Evolutionary conservation across 2,797 vertebrate species (phyloP).

Genomic region (Thunnus albacares): DNA sequence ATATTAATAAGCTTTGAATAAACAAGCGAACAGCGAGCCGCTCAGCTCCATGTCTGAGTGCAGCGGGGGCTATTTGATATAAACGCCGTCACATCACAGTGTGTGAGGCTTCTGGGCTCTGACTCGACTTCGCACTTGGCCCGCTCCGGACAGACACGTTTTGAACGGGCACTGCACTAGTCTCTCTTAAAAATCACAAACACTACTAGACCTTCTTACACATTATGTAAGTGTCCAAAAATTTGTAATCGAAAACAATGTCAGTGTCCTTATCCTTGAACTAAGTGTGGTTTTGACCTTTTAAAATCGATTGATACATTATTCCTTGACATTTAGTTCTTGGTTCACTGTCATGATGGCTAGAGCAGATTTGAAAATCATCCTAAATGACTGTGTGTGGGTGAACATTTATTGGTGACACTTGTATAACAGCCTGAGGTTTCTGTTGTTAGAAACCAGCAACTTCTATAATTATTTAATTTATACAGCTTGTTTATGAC

Average conservation of each 20-base stretch:
- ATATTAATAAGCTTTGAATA: too few species aligned
- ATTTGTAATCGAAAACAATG: background rate
- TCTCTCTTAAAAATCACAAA: background rate
- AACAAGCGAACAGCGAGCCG: too few species aligned
- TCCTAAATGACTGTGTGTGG: conserved; percentile 41
- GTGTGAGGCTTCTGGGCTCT: too few species aligned
- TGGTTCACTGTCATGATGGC: conserved; percentile 22
- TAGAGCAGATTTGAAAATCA: conserved; percentile 25
- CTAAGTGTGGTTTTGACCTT: conserved; percentile 25
- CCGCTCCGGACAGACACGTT: too few species aligned
- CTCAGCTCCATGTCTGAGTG: too few species aligned
- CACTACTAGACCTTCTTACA: background rate
- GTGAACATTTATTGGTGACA: conserved; percentile 28
- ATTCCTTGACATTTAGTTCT: conserved; percentile 50
- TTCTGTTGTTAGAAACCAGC: conserved; percentile 39
- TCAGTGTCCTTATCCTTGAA: background rate
- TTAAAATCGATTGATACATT: conserved; percentile 28
- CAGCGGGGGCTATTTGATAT: too few species aligned
- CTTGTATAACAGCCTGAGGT: background rate
- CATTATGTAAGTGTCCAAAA: background rate
- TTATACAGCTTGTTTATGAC: conserved; percentile 45
- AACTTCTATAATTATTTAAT: conserved; percentile 52
- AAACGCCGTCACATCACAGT: too few species aligned
- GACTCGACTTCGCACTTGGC: too few species aligned
- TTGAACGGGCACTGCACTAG: too few species aligned